Evolutionary conservation across 2,888 invertebrate genomes (phyloP), one percentile per base, ranked within the genome.

Genomic region (Ectemnius cavifrons): DNA sequence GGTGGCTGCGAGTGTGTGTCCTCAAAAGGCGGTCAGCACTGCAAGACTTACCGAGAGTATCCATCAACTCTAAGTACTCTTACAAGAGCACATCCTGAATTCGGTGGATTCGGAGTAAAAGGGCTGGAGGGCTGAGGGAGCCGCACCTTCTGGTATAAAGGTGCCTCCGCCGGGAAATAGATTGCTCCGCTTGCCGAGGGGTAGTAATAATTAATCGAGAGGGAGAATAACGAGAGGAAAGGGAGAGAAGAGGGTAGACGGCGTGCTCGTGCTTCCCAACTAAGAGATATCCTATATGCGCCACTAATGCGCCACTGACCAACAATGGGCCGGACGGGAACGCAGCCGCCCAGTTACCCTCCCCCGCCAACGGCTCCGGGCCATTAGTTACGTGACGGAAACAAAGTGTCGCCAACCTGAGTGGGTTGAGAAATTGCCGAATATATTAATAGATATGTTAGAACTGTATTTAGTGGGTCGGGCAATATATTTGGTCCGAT

Each of bases 401-500:
- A 57, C 67, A 47, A 61, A 72, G 46, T 60, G 72, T 65, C 63
- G 28, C 49, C 52, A 37, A 18, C 20, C 49, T 67, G 64, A 61
- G 52, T 58, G 47, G 62, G 47, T 46, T 20, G 63, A 59, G 73
- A 73, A 79, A 77, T 74, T 62, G 59, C 52, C 64, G 65, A 69
- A 63, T 62, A 66, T 66, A 74, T 78, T 74, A 74, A 69, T 67
- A 67, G 73, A 81, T 71, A 60, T 45, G 60, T 73, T 60, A 63
- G 14, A 49, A 37, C 56, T 57, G 71, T 66, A 73, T 77, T 75
- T 71, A 69, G 70, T 57, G 20, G 20, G 69, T 70, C 60, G 46
- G 59, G 75, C 65, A 66, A 80, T 78, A 83, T 80, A 75, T 82
- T 74, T 73, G 59, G 6, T 65, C 70, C 72, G 56, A 79, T 77